These are phyloP conservation scores for Cosmorhoe ocellata DNA, from an alignment of 2,888 invertebrate species.

Conservation along the genomic window DNA sequence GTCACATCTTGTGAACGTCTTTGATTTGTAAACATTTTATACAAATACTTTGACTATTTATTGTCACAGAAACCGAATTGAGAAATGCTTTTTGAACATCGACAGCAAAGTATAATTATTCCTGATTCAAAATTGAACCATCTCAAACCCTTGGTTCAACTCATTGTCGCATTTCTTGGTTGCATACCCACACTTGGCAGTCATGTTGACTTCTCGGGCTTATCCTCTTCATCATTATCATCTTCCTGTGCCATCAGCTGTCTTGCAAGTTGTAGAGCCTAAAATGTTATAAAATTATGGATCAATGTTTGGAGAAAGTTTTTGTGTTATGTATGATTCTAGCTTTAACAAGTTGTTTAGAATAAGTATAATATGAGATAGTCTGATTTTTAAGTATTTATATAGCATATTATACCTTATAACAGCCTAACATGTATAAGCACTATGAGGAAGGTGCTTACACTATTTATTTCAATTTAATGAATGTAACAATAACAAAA, in stretches of 20 bases:
- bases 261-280: conserved; percentile 95
- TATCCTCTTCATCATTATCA: conserved; percentile 86
- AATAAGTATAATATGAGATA: too few relatives aligned
- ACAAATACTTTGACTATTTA: too few relatives aligned
- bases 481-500: background rate
- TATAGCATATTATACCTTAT: too few relatives aligned
- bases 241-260: conserved; percentile 95
- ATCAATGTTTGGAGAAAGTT: too few relatives aligned
- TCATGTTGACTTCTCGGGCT: conserved; percentile 55
- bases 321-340: too few relatives aligned
- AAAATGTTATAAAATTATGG: conserved; percentile 47
- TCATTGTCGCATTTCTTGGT: background rate
- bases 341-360: too few relatives aligned
- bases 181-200: conserved; percentile 34
- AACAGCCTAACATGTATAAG: too few relatives aligned
- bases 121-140: background rate
- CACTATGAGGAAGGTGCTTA: too few relatives aligned
- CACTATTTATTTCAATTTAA: background rate
- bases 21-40: too few relatives aligned
- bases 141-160: conserved; percentile 1
- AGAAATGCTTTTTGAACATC: conserved; percentile 12
- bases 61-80: too few relatives aligned
- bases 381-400: too few relatives aligned
- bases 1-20: too few relatives aligned
- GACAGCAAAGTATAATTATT: conserved; percentile 9